Evolutionary conservation across 2,113 vertebrate genomes (phyloP), one percentile per base, ranked within the genome.

Genomic region (Pseudorectes ferrugineus): DNA sequence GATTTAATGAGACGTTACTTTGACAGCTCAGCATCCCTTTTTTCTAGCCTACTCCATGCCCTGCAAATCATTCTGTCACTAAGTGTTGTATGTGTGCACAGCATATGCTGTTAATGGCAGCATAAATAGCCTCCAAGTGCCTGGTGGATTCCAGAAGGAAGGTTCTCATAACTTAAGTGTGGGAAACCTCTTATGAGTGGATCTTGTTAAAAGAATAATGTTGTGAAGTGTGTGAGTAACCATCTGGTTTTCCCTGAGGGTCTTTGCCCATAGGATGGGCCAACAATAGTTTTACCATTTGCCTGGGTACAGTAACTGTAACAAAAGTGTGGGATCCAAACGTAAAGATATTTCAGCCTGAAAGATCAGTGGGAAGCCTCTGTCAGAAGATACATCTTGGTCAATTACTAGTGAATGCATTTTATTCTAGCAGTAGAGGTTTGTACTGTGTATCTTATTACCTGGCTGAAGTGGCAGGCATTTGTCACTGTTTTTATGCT

Each of bases 31-130:
- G 59, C 85, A 93, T 93, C 79, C 63, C 55, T 90, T 88, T 89
- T 90, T 89, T 75, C 75, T 45, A 92, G 63, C 88, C 68, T 90
- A 8, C 78, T 79, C 48, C 23, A 23, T 83, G 72, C 75, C 93
- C 78, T 76, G 82, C 95, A 96, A 93, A 94, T 96, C 96, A 96
- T 94, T 89, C 93, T 96, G 87, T 94, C 82, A 74, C 78, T 67
- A 55, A 94, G 70, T 59, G 66, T 36, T 91, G 58, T 91, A 28
- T 76, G 59, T 91, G 89, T 93, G 75, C 75, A n/a, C 46, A 71
- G 77, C 92, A 52, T 66, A 80, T 66, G 85, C 75, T 59, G 55
- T 77, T 95, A 95, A 93, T 89, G 82, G 85, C 85, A 94, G 82
- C 88, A 79, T 93, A 88, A 96, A 96, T 85, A 92, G 89, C 82